Conservation (phyloP, 2,113 vertebrate species). For the Mustelus asterias region DNA sequence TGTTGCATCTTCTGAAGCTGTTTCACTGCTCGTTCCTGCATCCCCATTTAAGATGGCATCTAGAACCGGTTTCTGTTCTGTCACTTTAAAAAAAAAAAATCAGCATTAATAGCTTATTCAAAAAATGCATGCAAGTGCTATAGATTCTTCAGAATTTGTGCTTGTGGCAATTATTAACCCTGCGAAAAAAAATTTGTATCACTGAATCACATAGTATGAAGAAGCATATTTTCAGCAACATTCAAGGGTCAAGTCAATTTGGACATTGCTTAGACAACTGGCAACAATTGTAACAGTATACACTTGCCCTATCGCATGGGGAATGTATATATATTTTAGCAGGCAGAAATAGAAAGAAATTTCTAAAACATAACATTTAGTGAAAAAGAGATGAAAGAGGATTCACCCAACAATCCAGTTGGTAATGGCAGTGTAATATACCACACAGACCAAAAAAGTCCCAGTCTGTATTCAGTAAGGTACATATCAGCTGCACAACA, state of each 20-base stretch:
- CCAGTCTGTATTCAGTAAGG: not conserved
- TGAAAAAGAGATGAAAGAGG: not conserved
- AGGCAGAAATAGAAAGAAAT: not conserved
- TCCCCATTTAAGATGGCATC: slow-evolving; percentile 79
- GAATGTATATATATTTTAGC: not conserved
- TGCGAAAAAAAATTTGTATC: not conserved
- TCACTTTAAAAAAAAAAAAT: slow-evolving; percentile 53
- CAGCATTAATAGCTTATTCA: slow-evolving; percentile 2
- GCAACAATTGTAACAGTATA: not conserved
- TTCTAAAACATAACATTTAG: not conserved
- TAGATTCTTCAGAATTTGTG: not conserved
- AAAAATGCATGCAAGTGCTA: not conserved
- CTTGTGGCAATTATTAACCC: not conserved
- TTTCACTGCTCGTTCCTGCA: slow-evolving; percentile 66
- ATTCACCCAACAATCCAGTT: not conserved
- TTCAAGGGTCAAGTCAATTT: not conserved
- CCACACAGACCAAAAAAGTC: not conserved
- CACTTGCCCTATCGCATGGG: not conserved
- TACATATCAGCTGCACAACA: not conserved
- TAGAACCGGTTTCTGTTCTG: slow-evolving; percentile 75
- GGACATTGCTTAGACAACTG: not conserved
- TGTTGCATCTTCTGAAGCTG: slow-evolving; percentile 63
- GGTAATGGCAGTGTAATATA: not conserved
- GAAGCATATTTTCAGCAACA: not conserved
- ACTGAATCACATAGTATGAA: not conserved